phyloP scores from a whole-genome alignment of 2,113 vertebrate species.

The Thunnus thynnus region DNA sequence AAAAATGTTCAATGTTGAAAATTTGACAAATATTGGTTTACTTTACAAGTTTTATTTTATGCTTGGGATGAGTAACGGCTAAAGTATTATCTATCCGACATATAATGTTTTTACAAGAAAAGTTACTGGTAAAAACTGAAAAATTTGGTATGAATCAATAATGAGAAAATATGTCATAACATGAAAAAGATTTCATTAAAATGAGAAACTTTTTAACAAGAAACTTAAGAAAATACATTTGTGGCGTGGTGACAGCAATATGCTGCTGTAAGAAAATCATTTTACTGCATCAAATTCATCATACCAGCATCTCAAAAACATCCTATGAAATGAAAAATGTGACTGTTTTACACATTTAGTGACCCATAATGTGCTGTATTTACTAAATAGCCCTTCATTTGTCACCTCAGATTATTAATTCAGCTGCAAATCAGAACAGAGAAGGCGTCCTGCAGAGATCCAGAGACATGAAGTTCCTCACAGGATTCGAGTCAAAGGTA shows the following conservation, averaged over 20 bases:
- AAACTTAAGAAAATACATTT: neutral
- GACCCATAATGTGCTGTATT: too few relatives aligned
- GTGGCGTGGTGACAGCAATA: too few relatives aligned
- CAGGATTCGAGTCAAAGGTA: conserved; percentile 98
- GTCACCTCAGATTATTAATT: conserved; percentile 88
- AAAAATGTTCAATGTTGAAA: too few relatives aligned
- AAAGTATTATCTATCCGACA: too few relatives aligned
- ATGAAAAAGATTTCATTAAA: neutral
- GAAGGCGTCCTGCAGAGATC: conserved; percentile 91
- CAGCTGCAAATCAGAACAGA: conserved; percentile 89
- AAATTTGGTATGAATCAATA: neutral
- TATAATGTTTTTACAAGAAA: neutral
- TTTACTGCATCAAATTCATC: neutral
- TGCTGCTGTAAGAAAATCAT: too few relatives aligned
- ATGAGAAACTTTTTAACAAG: neutral
- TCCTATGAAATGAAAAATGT: too few relatives aligned
- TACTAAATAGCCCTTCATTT: too few relatives aligned
- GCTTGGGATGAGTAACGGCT: neutral
- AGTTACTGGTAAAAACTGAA: neutral
- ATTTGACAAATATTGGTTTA: neutral
- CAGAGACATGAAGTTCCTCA: conserved; percentile 97
- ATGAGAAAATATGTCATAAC: neutral
- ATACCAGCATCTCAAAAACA: neutral
- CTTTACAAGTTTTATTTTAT: neutral
- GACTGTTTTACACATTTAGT: too few relatives aligned